Evolutionary conservation across 35 echinoderm and acorn worm species (phyloP).

Genomic region (Stichopus chloronotus): DNA sequence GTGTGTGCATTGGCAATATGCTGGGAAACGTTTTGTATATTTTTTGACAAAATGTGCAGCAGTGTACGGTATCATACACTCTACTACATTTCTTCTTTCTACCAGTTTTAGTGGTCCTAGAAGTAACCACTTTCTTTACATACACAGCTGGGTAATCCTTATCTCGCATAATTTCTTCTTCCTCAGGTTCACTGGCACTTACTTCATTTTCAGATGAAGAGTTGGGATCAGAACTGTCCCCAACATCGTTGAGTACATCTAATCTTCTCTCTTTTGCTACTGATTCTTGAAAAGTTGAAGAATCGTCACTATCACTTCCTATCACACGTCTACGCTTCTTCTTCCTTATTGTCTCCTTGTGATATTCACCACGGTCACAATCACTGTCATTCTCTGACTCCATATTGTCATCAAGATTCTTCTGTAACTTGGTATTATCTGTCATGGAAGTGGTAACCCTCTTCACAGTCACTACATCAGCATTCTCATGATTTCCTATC

Average conservation of each 20-base stretch:
- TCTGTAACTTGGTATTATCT: no score
- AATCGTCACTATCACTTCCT: no score
- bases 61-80: slow-evolving; percentile 43
- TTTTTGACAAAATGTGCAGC: slow-evolving; percentile 54
- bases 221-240: neutral
- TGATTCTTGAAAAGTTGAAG: no score
- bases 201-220: neutral
- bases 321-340: no score
- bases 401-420: no score
- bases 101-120: neutral
- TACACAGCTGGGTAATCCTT: neutral
- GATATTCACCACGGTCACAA: no score
- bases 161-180: slow-evolving; percentile 8
- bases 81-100: slow-evolving; percentile 30
- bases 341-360: no score
- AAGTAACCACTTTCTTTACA: neutral
- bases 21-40: slow-evolving; percentile 53
- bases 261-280: neutral
- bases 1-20: slow-evolving; percentile 48
- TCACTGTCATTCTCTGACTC: no score
- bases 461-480: no score
- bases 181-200: neutral
- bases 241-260: neutral
- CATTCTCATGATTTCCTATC: no score
- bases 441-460: no score